phyloP scores from a whole-genome alignment of 2,113 vertebrate genomes.

The Recurvirostra avosetta region DNA sequence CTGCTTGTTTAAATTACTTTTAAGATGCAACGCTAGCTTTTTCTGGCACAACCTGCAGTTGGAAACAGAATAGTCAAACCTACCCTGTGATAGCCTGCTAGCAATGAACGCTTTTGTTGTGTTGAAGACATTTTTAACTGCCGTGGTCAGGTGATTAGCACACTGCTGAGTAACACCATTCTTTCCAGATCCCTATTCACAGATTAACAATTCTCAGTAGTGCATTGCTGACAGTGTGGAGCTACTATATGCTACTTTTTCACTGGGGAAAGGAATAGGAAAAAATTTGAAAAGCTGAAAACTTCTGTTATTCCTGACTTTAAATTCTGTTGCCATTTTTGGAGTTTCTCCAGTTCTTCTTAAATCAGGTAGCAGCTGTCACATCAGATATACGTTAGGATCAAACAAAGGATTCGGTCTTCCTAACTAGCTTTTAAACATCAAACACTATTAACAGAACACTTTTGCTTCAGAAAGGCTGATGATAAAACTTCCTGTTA shows the following conservation, averaged over 20 bases:
- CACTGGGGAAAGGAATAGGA: background rate
- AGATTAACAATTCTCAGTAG: slow-evolving; percentile 5
- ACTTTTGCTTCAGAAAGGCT: background rate
- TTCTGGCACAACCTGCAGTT: background rate
- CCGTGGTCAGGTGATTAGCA: slow-evolving; percentile 37
- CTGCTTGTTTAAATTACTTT: background rate
- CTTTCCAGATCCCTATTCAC: slow-evolving; percentile 19
- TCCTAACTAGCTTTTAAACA: background rate
- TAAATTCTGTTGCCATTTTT: background rate
- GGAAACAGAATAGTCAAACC: background rate
- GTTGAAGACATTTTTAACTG: background rate
- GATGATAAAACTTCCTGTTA: background rate
- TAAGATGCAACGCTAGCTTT: background rate
- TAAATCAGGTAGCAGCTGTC: slow-evolving; percentile 7
- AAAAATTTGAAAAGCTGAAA: background rate
- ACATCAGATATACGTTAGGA: background rate
- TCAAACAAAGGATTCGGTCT: background rate
- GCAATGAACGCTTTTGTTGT: background rate
- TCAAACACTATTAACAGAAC: background rate
- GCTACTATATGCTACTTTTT: background rate
- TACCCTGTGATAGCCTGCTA: background rate
- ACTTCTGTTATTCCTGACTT: background rate
- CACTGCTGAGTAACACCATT: slow-evolving; percentile 40
- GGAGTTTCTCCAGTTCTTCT: background rate
- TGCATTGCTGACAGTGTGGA: background rate